Evolutionary conservation across 2,888 invertebrate genomes (phyloP), one percentile per base, ranked within the genome.

Genomic region (Acrobasis repandana): DNA sequence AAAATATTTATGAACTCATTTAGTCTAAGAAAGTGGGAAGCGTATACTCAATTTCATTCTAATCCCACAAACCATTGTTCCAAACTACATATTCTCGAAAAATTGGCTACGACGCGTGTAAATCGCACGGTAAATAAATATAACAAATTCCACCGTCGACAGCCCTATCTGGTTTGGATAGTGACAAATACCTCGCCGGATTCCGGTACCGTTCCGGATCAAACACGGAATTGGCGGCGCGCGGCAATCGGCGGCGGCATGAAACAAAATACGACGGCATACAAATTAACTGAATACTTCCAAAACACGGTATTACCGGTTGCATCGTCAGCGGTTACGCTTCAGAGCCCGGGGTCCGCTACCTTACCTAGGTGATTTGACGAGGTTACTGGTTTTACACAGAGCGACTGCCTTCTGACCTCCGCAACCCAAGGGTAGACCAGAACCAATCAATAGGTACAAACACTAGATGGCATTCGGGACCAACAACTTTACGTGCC

Each of bases 111-210:
- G 28, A 28, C 28, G 28, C 28, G 28, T 28, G 28, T 8, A 28
- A 14, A 43, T n/a, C 2, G 43, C 43, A n/a, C 43, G 20, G 28
- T 50, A 28, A 50, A 50, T 50, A 50, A 28, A 50, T 50, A 20
- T 6, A 50, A 50, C 28, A 28, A 50, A 50, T 54, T 38, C 38
- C n/a, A 1, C 6, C 16, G 38, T 54, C 20, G 54, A 38, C 54
- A 54, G 33, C 57, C 57, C 46, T 57, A 49, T 50, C 48, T 20
- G 54, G 54, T 54, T 38, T 38, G 38, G 50, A 48, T 16, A 62
- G 58, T 50, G 64, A 64, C 64, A 64, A 64, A 64, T 64, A 62
- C 61, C 61, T 62, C 60, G 61, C 56, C 56, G 60, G 38, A 64
- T 62, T 62, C 64, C 64, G 50, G 18, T 16, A 28, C 38, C 28